Percentiles rank a stretch among this genome's conserved stretches.
Evolutionary conservation across 2,797 vertebrate species (phyloP).

Genomic region (Distichodus sexfasciatus): DNA sequence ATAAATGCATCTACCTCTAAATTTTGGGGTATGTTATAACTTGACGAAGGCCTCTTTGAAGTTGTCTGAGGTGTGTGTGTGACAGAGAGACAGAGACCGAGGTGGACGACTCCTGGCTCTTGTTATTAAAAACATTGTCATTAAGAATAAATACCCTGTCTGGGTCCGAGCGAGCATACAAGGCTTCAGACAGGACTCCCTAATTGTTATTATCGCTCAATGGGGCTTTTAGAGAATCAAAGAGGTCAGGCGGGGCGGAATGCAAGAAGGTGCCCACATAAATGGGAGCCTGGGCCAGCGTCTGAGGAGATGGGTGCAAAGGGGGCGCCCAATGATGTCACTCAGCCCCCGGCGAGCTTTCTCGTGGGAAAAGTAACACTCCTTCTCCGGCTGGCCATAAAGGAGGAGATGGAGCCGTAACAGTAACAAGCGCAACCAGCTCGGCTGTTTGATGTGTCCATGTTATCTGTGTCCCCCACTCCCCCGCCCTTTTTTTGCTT

Average conservation of each 20-base stretch:
- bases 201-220: constrained; percentile 53
- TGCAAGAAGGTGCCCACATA: constrained; percentile 47
- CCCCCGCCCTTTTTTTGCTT: too few relatives aligned
- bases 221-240: constrained; percentile 51
- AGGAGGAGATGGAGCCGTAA: constrained; percentile 65
- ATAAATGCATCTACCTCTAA: too few relatives aligned
- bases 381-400: constrained; percentile 62
- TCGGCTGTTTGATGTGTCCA: constrained; percentile 77
- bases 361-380: constrained; percentile 85
- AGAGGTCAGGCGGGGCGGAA: constrained; percentile 34
- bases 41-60: too few relatives aligned
- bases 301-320: constrained; percentile 44
- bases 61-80: background rate
- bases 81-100: constrained; percentile 24
- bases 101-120: constrained; percentile 50
- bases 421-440: constrained; percentile 62
- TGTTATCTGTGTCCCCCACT: constrained; percentile 73
- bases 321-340: constrained; percentile 56
- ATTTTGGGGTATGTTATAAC: too few relatives aligned
- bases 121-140: constrained; percentile 55
- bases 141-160: constrained; percentile 54
- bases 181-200: constrained; percentile 43
- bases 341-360: constrained; percentile 62
- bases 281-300: constrained; percentile 38
- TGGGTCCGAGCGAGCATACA: constrained; percentile 40